Evolutionary conservation across 2,888 invertebrate genomes (phyloP).

Genomic region (Saturnia japonica): DNA sequence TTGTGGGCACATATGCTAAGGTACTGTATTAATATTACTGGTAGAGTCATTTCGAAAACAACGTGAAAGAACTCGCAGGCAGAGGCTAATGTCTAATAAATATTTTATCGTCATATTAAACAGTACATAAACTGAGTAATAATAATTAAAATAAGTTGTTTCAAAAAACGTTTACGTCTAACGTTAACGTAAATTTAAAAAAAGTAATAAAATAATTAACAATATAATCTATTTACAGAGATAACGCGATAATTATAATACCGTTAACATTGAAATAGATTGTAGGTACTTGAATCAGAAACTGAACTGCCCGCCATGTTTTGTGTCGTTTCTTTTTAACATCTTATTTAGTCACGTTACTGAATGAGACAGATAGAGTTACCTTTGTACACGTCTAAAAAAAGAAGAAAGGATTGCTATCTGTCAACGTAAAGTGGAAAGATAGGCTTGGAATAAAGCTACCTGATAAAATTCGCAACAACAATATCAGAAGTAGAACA

Average conservation of each 20-base stretch:
- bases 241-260: conserved; percentile 2
- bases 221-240: not conserved
- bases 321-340: not conserved
- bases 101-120: not conserved
- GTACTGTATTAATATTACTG: too few relatives aligned
- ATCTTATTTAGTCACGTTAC: not conserved
- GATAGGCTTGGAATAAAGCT: too few relatives aligned
- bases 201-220: conserved; percentile 6
- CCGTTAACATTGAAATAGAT: not conserved
- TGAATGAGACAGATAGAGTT: not conserved
- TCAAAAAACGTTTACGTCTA: not conserved
- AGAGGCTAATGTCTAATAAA: not conserved
- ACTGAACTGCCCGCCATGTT: not conserved
- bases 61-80: not conserved
- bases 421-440: too few relatives aligned
- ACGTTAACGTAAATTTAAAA: not conserved
- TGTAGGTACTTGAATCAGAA: not conserved
- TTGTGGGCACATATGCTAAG: too few relatives aligned
- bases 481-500: too few relatives aligned
- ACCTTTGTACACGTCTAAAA: not conserved
- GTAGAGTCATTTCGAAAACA: too few relatives aligned
- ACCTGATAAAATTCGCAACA: too few relatives aligned
- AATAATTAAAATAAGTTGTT: not conserved
- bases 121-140: not conserved
- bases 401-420: too few relatives aligned